Base-by-base conservation (phyloP, 2,113 vertebrate species). In the Leptobrachium ailaonicum region DNA sequence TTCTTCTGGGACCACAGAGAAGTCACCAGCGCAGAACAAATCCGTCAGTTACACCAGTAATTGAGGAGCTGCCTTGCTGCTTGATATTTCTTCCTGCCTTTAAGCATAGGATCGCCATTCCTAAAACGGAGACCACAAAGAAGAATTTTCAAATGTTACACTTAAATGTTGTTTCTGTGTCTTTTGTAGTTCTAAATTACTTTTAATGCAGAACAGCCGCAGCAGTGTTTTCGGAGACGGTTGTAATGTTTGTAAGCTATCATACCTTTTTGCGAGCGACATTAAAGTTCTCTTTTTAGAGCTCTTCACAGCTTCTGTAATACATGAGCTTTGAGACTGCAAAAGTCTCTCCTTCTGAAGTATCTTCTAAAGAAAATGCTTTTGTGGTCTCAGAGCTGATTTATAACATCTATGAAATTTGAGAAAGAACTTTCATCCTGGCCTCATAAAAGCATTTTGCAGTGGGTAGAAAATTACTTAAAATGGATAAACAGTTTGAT, bases 311-410 rank as follows among this genome's bases (percentile, higher is more conserved):
- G 69, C 13, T 47, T 72, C 76, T 66, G 68, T 71, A 72, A 71
- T 72, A 79, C 76, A 79, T 64, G 56, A 79, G 69, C 69, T 79
- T 64, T 79, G 77, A 66, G 77, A 79, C 58, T 42, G 60, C 70
- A 50, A 42, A 64, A 63, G 69, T 53, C 40, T 60, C 58, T 47
- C 41, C 68, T 78, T 72, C 45, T 71, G 68, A 71, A 71, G 62
- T 41, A 79, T 11, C 58, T 53, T 72, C 76, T 79, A 20, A 53
- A 64, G 63, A 44, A 50, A 79, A 79, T 63, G 41, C 76, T 50
- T 69, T 79, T 72, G 54, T 54, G 43, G 77, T 64, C 68, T 79
- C 69, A 41, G 58, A 72, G 69, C 77, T 66, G 77, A 79, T 66
- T 79, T 63, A 72, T 79, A 41, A 64, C 32, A 66, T 50, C 76